These are phyloP conservation scores for Epinephelus fuscoguttatus DNA, from an alignment of 2,113 vertebrate genomes.

Conservation along the genomic window DNA sequence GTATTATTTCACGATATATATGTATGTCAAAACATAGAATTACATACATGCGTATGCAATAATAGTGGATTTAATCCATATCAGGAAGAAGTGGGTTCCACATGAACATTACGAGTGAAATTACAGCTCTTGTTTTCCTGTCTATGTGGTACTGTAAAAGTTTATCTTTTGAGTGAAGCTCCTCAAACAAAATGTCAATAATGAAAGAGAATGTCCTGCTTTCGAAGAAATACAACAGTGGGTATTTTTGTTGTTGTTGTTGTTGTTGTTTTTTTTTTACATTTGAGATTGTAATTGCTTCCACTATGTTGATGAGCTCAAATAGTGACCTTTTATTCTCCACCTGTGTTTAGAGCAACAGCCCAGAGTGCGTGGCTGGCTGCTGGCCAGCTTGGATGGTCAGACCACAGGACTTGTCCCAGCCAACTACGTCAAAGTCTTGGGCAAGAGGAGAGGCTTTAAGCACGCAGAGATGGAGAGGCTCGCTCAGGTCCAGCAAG, in stretches of 20 bases:
- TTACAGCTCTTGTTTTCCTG: neutral
- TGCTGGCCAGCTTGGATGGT: conserved; percentile 93
- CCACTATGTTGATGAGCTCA: neutral
- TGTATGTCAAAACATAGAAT: neutral
- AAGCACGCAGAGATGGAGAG: conserved; percentile 85
- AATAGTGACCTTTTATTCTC: neutral
- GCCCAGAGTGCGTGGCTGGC: conserved; percentile 95
- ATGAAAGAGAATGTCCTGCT: neutral
- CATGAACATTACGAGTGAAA: neutral
- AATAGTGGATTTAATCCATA: neutral
- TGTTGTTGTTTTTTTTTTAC: too few species aligned
- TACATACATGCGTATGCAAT: neutral
- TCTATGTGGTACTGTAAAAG: neutral
- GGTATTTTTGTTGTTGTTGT: too few species aligned
- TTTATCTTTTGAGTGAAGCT: neutral
- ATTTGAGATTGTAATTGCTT: neutral
- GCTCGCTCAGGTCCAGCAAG: conserved; percentile 77
- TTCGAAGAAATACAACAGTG: neutral
- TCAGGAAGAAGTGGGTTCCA: neutral
- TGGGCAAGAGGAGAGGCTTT: conserved; percentile 93
- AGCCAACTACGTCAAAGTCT: conserved; percentile 95
- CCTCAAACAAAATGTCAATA: neutral
- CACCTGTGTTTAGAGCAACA: conserved; percentile 89
- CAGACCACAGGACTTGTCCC: conserved; percentile 93
- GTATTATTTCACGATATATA: neutral